Conservation (phyloP, 2,113 vertebrate genomes). For the Verasper variegatus region DNA sequence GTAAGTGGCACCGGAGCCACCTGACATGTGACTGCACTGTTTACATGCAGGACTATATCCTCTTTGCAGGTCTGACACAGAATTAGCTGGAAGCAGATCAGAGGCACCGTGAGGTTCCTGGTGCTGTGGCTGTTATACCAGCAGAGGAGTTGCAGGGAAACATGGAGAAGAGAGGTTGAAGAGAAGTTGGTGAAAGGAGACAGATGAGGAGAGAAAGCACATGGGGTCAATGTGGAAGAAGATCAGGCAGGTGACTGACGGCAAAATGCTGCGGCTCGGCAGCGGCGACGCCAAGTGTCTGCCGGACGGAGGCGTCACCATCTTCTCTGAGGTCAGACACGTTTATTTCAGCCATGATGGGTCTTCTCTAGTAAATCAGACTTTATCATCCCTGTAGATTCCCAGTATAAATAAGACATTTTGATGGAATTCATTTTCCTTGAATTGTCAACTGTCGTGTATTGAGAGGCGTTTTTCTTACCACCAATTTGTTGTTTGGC, state of each 20-base stretch:
- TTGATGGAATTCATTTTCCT: too few relatives aligned
- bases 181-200: background rate
- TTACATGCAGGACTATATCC: conserved; percentile 65
- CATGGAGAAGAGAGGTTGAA: background rate
- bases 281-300: conserved; percentile 30
- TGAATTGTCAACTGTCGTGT: background rate
- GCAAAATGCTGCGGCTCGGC: conserved; percentile 45
- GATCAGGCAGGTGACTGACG: conserved; percentile 50
- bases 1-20: conserved; percentile 18
- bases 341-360: too few relatives aligned
- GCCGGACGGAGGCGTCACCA: conserved; percentile 13
- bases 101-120: background rate
- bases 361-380: background rate
- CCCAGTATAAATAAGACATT: too few relatives aligned
- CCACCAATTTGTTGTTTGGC: too few relatives aligned
- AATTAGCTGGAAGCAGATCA: conserved; percentile 45
- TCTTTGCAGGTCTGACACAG: conserved; percentile 58
- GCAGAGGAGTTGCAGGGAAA: background rate
- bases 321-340: conserved; percentile 55
- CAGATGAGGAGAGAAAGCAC: conserved; percentile 24
- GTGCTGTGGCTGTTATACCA: background rate
- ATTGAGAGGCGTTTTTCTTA: too few relatives aligned
- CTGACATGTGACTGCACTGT: conserved; percentile 39
- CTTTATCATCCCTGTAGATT: too few relatives aligned
- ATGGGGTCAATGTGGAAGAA: conserved; percentile 69